Conservation (phyloP, 2,888 invertebrate species). For the Odontocerum albicorne region DNA sequence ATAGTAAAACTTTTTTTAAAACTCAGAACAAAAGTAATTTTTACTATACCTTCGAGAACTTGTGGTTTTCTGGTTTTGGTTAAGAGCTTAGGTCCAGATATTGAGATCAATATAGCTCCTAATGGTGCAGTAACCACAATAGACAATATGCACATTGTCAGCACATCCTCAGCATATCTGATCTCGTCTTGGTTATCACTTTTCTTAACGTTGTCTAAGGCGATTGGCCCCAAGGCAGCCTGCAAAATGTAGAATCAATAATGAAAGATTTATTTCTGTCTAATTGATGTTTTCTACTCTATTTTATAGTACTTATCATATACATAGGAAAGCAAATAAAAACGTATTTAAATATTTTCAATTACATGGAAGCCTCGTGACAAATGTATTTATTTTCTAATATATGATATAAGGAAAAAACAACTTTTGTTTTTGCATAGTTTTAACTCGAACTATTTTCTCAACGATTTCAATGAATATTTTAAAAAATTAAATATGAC, state of each 20-base stretch:
- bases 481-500: too few species aligned
- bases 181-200: slow-evolving; percentile 48
- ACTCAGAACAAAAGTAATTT: neutral
- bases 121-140: slow-evolving; percentile 83
- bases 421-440: too few species aligned
- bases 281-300: neutral
- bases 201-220: slow-evolving; percentile 65
- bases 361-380: too few species aligned
- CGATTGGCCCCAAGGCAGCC: slow-evolving; percentile 81
- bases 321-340: too few species aligned
- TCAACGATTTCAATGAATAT: too few species aligned
- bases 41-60: slow-evolving; percentile 59
- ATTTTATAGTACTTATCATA: neutral
- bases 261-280: neutral
- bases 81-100: slow-evolving; percentile 75
- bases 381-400: too few species aligned
- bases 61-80: slow-evolving; percentile 76
- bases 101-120: slow-evolving; percentile 78
- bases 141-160: slow-evolving; percentile 78
- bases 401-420: too few species aligned
- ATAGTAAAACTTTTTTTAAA: too few species aligned
- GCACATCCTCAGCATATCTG: slow-evolving; percentile 67
- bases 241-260: slow-evolving; percentile 43
- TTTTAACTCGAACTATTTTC: too few species aligned
- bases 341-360: too few species aligned